Conservation (phyloP, 2,797 vertebrate species). For the Acanthiza pusilla region DNA sequence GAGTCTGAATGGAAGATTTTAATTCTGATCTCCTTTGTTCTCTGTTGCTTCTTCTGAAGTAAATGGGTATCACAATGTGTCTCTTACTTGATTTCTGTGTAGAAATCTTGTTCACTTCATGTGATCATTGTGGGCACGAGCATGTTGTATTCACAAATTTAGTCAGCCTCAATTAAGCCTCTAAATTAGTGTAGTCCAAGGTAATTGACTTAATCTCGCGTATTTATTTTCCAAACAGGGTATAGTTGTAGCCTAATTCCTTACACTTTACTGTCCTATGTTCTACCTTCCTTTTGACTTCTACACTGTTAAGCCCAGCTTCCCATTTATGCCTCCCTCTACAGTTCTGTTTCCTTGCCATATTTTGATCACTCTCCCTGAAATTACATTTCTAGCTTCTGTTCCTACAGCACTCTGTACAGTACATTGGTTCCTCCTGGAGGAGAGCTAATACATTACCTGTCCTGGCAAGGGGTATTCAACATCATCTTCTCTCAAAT, state of each 20-base stretch:
- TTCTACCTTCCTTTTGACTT: neutral
- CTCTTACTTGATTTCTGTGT: neutral
- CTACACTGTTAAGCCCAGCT: neutral
- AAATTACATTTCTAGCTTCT: neutral
- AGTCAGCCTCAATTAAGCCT: neutral
- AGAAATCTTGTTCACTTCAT: neutral
- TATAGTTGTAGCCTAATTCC: neutral
- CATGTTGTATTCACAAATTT: neutral
- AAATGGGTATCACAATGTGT: neutral
- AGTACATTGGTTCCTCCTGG: neutral
- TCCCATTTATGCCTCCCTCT: neutral
- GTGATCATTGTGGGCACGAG: neutral
- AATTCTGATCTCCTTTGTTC: neutral
- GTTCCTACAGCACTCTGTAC: fast-evolving
- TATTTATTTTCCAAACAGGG: neutral
- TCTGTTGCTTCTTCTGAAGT: neutral
- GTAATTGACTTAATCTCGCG: neutral
- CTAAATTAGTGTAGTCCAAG: neutral
- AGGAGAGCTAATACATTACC: neutral
- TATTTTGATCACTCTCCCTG: neutral
- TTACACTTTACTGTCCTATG: neutral
- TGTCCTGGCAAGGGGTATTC: neutral
- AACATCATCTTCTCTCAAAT: neutral
- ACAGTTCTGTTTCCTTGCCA: neutral
- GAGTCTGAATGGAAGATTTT: neutral